Evolutionary conservation across 1,140 invertebrate species (phyloP).

Genomic region (Phenacoccus solenopsis): DNA sequence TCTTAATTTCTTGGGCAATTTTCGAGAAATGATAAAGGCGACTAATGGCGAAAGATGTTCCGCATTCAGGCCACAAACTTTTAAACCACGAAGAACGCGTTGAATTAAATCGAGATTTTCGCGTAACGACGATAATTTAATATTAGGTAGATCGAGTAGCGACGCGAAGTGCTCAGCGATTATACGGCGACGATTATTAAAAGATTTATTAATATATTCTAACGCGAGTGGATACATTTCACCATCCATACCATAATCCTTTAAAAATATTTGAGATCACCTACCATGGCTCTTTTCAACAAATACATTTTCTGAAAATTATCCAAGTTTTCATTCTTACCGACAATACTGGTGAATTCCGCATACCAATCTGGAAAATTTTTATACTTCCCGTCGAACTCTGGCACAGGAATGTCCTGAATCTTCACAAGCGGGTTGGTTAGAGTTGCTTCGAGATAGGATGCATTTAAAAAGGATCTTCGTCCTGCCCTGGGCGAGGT

Average conservation of each 20-base stretch:
- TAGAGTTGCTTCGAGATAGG: background rate
- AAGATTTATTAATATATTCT: background rate
- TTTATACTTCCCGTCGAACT: background rate
- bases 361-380: background rate
- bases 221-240: background rate
- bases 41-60: background rate
- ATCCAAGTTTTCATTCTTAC: background rate
- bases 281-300: background rate
- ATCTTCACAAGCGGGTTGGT: background rate
- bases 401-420: background rate
- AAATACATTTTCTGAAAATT: background rate
- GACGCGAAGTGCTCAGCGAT: background rate
- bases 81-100: background rate
- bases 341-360: background rate
- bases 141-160: background rate
- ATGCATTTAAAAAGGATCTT: background rate
- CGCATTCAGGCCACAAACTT: background rate
- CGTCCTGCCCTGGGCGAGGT: background rate
- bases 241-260: background rate
- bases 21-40: background rate
- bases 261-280: background rate
- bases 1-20: background rate
- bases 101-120: background rate
- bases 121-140: background rate
- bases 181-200: background rate